Evolutionary conservation across 2,888 invertebrate species (phyloP), one percentile per base, ranked within the genome.

Genomic region (Nesidiocoris tenuis): DNA sequence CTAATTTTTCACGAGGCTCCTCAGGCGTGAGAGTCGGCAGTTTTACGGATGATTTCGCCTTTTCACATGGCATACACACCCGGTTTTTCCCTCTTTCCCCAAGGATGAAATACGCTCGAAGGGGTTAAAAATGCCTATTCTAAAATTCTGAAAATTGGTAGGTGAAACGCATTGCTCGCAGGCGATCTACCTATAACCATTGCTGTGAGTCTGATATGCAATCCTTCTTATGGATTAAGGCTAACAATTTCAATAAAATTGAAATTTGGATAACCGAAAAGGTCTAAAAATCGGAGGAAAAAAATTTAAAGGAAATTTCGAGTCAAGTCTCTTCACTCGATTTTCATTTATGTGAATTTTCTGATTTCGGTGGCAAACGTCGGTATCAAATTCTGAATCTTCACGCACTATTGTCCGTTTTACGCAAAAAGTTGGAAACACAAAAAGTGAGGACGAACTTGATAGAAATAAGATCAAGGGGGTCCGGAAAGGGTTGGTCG

Each of bases 1-100:
- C 76, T 72, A 76, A 76, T 76, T 76, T 76, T 76, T 76, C 76
- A 68, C 56, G 23, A 17, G 71, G 55, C 71, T 54, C 24, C 39
- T 57, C 71, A 21, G 56, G 64, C 71, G 75, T 75, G 68, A 75
- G 59, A 59, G 59, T 61, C 19, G 59, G 74, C 65, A 65, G 65
- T 74, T 74, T 65, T 64, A 22, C 74, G 65, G 74, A 74, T 59
- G 65, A 74, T 74, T 74, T 74, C 65, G 25, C 25, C 74, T 74
- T 65, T 72, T 72, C 72, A 61, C 59, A 25, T 57, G 70, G 59
- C 57, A 56, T 67, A 55, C 56, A 67, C 67, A 67, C 56, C 22
- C 56, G 59, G 18, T 9, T 18, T 39, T 7, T 16, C 2, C 9
- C 9, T n/a, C 19, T 17, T 55, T 21, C 54, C 56, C 17, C 2